Conservation (phyloP, 1,140 invertebrate species). For the Ostrea denselamellosa region DNA sequence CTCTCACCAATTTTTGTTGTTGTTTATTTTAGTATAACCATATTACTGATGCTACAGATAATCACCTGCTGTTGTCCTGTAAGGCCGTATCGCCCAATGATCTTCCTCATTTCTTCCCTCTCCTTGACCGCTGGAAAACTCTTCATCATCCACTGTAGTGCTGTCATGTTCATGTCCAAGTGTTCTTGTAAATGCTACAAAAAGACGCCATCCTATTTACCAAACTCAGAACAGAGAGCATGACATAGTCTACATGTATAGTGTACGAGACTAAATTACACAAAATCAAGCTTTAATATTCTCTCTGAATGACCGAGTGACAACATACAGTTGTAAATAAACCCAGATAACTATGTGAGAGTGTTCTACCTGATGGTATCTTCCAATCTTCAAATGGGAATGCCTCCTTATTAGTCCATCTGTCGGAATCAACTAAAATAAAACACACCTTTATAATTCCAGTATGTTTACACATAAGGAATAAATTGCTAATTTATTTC, state of each 20-base stretch:
- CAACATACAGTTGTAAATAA: no score
- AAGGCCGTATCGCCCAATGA: conserved; percentile 97
- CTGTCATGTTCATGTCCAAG: conserved; percentile 95
- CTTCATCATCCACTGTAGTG: conserved; percentile 99
- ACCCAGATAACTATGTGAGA: neutral
- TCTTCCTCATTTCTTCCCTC: conserved; percentile 99
- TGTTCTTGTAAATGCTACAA: conserved; percentile 94
- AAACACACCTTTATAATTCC: conserved; percentile 14
- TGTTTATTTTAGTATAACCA: no score
- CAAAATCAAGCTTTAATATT: no score
- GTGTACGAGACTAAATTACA: no score
- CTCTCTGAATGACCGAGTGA: no score
- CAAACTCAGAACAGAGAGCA: no score
- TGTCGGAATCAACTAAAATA: conserved; percentile 89
- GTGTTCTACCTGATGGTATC: conserved; percentile 92
- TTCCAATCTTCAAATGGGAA: conserved; percentile 96
- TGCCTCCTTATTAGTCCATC: conserved; percentile 99
- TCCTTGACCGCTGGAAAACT: conserved; percentile 98
- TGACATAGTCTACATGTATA: no score
- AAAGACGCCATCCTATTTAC: neutral
- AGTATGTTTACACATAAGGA: no score
- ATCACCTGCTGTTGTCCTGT: conserved; percentile 96
- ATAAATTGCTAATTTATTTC: no score
- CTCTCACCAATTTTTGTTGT: no score
- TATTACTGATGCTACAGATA: no score